These are phyloP conservation scores for Leptura quadrifasciata DNA, from an alignment of 2,888 invertebrate genomes.

Conservation along the genomic window DNA sequence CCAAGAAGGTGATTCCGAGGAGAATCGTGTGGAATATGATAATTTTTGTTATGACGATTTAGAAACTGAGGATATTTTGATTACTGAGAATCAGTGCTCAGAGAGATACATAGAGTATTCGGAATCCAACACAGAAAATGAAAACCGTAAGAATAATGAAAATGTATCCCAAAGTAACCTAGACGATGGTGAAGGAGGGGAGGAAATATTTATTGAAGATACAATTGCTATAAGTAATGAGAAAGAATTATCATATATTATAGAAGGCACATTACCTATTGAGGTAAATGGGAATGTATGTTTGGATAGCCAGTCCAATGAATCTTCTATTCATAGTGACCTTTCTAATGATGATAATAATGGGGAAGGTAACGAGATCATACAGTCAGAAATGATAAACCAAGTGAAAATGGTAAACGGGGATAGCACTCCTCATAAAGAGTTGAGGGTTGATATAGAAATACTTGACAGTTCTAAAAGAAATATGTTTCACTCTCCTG, in stretches of 20 bases:
- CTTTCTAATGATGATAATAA: background rate
- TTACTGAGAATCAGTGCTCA: conserved; percentile 17
- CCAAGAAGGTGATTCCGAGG: background rate
- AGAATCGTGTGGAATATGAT: background rate
- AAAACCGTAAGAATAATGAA: background rate
- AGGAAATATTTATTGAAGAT: conserved; percentile 31
- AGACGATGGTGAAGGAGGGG: conserved; percentile 18
- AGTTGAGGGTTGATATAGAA: conserved; percentile 20
- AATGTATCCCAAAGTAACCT: conserved; percentile 16
- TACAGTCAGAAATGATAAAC: background rate
- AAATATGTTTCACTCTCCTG: conserved; percentile 13
- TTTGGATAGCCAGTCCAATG: background rate
- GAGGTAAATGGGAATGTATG: background rate
- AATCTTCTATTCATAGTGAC: background rate
- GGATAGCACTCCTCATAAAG: background rate
- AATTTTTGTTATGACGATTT: background rate
- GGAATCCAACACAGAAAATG: conserved; percentile 17
- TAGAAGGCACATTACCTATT: conserved; percentile 15
- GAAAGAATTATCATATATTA: conserved; percentile 14
- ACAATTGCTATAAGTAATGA: background rate
- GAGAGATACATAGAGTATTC: conserved; percentile 9
- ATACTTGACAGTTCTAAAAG: background rate
- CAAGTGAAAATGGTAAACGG: background rate
- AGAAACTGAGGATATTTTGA: background rate
- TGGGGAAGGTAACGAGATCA: background rate